Conservation (phyloP, 2,113 vertebrate species). For the Ahaetulla prasina region DNA sequence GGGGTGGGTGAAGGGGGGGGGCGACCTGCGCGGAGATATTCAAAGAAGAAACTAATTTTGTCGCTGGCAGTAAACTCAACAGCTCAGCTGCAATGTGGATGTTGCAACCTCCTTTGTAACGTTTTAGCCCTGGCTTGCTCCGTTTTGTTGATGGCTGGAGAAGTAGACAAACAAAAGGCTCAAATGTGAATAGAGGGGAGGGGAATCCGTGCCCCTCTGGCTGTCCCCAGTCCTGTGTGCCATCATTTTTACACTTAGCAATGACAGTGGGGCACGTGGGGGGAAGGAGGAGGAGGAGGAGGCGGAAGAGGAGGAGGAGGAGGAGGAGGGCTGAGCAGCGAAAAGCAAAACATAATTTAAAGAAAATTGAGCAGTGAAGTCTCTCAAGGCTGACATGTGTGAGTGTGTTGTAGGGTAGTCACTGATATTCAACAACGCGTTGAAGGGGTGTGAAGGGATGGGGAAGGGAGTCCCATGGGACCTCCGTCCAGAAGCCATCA, state of each 20-base stretch:
- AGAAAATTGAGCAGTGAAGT: not conserved
- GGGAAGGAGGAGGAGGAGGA: slow-evolving; percentile 10
- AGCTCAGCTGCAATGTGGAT: not conserved
- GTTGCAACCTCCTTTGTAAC: not conserved
- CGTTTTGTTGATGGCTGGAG: not conserved
- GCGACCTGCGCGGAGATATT: not conserved
- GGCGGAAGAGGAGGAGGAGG: not conserved
- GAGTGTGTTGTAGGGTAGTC: slow-evolving; percentile 35
- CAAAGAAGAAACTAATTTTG: not conserved
- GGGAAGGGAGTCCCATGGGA: slow-evolving; percentile 58
- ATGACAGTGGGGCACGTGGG: not conserved
- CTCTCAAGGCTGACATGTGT: not conserved
- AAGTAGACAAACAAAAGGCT: not conserved
- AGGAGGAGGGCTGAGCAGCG: not conserved
- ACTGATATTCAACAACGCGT: not conserved
- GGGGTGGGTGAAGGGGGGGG: not conserved
- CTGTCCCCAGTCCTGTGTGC: slow-evolving; percentile 33
- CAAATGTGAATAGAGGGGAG: slow-evolving; percentile 21
- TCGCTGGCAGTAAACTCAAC: not conserved
- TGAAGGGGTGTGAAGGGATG: slow-evolving; percentile 28
- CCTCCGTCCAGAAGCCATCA: slow-evolving; percentile 48
- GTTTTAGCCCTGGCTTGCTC: not conserved
- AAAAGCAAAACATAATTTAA: not conserved
- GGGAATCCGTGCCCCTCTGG: not conserved
- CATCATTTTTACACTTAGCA: slow-evolving; percentile 18